Evolutionary conservation across 2,888 invertebrate genomes (phyloP).

Genomic region (Podabrus alpinus): DNA sequence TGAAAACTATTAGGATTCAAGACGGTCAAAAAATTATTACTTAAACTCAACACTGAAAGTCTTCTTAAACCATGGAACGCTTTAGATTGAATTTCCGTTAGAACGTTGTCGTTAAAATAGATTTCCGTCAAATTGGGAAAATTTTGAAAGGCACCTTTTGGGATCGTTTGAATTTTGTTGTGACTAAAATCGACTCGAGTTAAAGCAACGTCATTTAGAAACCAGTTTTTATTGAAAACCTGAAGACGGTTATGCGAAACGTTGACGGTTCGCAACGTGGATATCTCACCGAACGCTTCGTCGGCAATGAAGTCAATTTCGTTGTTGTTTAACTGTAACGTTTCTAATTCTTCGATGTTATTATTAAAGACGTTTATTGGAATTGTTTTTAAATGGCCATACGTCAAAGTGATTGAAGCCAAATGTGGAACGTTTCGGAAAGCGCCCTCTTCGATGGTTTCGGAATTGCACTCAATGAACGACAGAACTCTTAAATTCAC

Average conservation of each 20-base stretch:
- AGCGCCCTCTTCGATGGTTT: background rate
- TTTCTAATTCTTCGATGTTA: background rate
- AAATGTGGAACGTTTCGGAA: constrained; percentile 3
- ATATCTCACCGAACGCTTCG: background rate
- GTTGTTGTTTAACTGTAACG: background rate
- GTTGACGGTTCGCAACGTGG: background rate
- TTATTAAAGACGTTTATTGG: background rate
- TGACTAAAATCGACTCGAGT: background rate
- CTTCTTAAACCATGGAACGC: background rate
- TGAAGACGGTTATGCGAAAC: background rate
- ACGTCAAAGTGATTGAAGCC: background rate
- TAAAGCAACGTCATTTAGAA: background rate
- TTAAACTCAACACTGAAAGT: background rate
- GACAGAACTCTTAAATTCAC: background rate
- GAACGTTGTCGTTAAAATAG: background rate
- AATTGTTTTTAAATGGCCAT: background rate
- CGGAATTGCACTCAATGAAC: background rate
- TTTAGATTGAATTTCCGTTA: background rate
- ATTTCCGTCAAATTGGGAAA: background rate
- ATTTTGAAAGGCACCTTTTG: background rate
- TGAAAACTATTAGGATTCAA: background rate
- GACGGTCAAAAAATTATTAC: background rate
- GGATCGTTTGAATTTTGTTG: background rate
- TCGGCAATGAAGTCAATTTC: background rate
- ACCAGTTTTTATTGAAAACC: constrained; percentile 4